Base-by-base conservation (phyloP, 2,888 invertebrate species). In the Sericinus montela region DNA sequence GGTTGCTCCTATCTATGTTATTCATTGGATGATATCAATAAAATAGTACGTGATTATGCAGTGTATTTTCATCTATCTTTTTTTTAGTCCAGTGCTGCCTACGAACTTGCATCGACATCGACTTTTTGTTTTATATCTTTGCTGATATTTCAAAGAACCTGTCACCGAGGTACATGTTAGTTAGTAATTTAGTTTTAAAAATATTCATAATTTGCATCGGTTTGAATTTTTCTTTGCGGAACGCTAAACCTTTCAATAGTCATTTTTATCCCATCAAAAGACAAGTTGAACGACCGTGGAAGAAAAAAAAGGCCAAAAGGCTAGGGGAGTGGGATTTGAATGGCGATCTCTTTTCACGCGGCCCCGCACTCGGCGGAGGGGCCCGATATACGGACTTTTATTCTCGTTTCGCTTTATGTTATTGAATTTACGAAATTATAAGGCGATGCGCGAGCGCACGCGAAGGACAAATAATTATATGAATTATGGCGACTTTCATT, bases 271-370 rank as follows among this genome's bases (percentile, higher is more conserved):
- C 63, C 63, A 63, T 72, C 60, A 54, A 62, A 64, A 61, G 63
- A 65, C 74, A 71, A 70, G 80, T 80, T 80, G 80, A 80, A 80
- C 67, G 80, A 80, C 80, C 81, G 67, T 51, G 53, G 50, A 49
- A 40, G 53, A 51, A 55, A 61, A 25, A 67, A 65, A 62, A 56
- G 60, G 54, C 57, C 48, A 57, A 58, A 57, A 47, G 46, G 46
- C 49, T 56, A 55, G 63, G 63, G 62, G 53, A 41, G 39, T 45
- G 36, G 42, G 54, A 42, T 48, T 52, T 67, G 60, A 63, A 65
- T 65, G 55, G 62, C 56, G 59, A 57, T 57, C 53, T 57, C 53
- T 39, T 49, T 46, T 44, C 51, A 56, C 54, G 55, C 54, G 54
- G 51, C 51, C 32, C 55, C 53, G 38, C 54, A 38, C 35, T 37